Conservation (phyloP, 53 echinoderm and acorn worm species). For the Henricia sp. region DNA sequence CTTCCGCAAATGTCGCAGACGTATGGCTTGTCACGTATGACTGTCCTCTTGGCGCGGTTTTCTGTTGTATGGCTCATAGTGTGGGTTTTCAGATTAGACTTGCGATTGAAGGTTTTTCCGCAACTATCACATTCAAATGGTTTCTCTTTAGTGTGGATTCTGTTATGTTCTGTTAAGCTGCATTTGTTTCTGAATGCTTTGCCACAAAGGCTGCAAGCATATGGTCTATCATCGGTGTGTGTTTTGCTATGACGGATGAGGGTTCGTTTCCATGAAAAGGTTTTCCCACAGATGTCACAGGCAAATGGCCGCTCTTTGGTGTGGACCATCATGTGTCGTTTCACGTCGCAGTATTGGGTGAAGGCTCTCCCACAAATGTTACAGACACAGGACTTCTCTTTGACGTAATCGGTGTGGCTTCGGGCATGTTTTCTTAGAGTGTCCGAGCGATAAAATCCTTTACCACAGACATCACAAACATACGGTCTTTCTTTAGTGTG, state of each 20-base stretch:
- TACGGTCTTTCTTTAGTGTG: not conserved
- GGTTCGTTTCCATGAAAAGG: not conserved
- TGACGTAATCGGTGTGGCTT: not conserved
- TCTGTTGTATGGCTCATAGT: conserved; percentile 7
- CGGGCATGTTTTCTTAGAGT: not conserved
- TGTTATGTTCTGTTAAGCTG: conserved; percentile 14
- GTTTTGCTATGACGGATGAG: conserved; percentile 20
- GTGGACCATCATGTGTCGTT: conserved; percentile 46
- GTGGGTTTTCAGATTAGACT: conserved; percentile 3
- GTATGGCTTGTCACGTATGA: conserved; percentile 15
- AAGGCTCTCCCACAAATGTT: not conserved
- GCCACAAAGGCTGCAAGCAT: conserved; percentile 35
- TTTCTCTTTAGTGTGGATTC: conserved; percentile 39
- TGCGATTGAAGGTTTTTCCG: conserved; percentile 2
- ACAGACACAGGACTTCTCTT: not conserved
- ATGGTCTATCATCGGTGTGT: conserved; percentile 24
- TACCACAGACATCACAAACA: not conserved
- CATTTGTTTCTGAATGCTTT: conserved; percentile 10
- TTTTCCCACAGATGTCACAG: conserved; percentile 17
- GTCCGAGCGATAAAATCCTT: not conserved
- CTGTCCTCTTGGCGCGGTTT: not conserved
- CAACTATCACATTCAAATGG: conserved; percentile 15
- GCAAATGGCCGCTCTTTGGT: not conserved
- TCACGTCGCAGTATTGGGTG: not conserved
- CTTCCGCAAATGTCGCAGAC: conserved; percentile 16